phyloP scores from a whole-genome alignment of 1,140 invertebrate species.

The Drosophila pectinifera region DNA sequence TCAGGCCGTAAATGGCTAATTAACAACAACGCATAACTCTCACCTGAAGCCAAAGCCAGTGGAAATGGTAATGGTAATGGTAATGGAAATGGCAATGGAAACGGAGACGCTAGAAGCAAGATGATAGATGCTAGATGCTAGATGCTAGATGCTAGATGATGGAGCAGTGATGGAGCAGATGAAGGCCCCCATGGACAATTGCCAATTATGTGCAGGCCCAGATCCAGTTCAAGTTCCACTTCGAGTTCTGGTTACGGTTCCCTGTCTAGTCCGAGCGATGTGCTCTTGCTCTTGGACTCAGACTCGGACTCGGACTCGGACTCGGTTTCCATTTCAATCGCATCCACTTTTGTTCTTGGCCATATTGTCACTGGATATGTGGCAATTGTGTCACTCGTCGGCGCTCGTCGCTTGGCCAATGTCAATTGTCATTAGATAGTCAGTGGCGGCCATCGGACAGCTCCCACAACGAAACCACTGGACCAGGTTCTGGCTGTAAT shows the following conservation, averaged over 20 bases:
- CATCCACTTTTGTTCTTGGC: constrained; percentile 37
- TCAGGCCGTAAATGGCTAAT: constrained; percentile 79
- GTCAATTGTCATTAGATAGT: constrained; percentile 73
- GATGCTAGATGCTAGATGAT: neutral
- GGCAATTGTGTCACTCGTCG: constrained; percentile 72
- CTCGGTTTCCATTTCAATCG: constrained; percentile 57
- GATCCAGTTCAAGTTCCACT: constrained; percentile 60
- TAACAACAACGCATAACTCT: constrained; percentile 81
- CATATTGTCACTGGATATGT: constrained; percentile 52
- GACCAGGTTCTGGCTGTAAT: constrained; percentile 6
- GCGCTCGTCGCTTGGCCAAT: constrained; percentile 64
- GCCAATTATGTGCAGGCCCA: constrained; percentile 77
- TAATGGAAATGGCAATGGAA: constrained; percentile 51
- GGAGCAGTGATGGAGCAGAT: constrained; percentile 4
- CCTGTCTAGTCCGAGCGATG: constrained; percentile 8
- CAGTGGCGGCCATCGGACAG: constrained; percentile 6
- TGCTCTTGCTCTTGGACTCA: constrained; percentile 27
- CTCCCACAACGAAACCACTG: constrained; percentile 18
- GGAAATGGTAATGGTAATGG: constrained; percentile 45
- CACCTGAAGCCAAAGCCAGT: constrained; percentile 57
- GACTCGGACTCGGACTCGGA: constrained; percentile 27
- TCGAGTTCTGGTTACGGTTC: constrained; percentile 36
- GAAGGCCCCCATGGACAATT: constrained; percentile 56
- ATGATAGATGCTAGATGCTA: neutral
- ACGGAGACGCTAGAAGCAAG: constrained; percentile 1